Conservation (phyloP, 2,888 invertebrate genomes). For the Amitus sp. region DNA sequence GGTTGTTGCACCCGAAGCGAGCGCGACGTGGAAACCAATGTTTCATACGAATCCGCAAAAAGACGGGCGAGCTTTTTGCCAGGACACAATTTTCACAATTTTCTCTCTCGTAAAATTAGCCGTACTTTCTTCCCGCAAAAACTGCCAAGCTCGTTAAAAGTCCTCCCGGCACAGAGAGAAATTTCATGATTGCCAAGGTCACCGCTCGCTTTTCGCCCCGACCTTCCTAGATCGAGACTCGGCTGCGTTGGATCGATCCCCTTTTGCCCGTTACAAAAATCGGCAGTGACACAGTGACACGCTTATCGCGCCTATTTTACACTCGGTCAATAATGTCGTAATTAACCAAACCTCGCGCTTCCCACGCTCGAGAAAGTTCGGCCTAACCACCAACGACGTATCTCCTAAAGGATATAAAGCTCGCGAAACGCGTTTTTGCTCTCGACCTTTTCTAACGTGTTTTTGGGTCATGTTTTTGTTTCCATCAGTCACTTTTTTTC, state of each 20-base stretch:
- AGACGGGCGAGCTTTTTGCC: too few relatives aligned
- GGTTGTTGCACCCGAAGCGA: constrained; percentile 17
- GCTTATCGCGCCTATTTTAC: constrained; percentile 38
- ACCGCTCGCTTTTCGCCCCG: constrained; percentile 32
- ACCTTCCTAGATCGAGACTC: too few relatives aligned
- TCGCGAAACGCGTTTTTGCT: constrained; percentile 17
- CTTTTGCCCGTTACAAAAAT: constrained; percentile 48
- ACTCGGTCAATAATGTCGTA: constrained; percentile 20
- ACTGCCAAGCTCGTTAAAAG: too few relatives aligned
- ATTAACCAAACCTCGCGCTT: constrained; percentile 27
- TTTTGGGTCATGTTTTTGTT: too few relatives aligned
- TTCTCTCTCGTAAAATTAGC: too few relatives aligned
- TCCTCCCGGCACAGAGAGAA: not conserved
- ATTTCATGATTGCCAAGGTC: constrained; percentile 38
- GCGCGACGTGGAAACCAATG: not conserved
- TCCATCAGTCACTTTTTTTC: too few relatives aligned
- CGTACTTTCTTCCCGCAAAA: too few relatives aligned
- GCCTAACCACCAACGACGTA: too few relatives aligned
- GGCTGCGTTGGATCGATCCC: constrained; percentile 39
- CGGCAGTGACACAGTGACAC: constrained; percentile 59
- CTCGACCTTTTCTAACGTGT: too few relatives aligned
- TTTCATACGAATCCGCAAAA: not conserved
- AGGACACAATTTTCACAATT: too few relatives aligned
- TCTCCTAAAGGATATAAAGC: too few relatives aligned
- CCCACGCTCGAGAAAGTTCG: constrained; percentile 32